Percentiles rank a stretch among this genome's conserved stretches.
Evolutionary conservation across 2,888 invertebrate genomes (phyloP).

Genomic region (Sinelater perroti): DNA sequence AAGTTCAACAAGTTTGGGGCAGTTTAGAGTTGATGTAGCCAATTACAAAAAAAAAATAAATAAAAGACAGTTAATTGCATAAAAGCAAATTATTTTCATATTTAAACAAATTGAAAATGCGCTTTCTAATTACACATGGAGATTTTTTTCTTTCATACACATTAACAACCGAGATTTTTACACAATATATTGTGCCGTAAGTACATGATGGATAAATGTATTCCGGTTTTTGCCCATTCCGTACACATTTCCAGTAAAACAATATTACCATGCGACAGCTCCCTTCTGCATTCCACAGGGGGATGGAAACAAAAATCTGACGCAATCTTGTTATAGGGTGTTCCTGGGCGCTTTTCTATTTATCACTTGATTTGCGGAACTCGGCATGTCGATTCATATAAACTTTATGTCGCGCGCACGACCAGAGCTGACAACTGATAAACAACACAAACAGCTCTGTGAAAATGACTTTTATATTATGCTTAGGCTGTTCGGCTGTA

Average conservation of each 20-base stretch:
- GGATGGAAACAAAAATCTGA: conserved; percentile 28
- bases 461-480: conserved; percentile 16
- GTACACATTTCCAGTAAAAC: not conserved
- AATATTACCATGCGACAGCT: conserved; percentile 12
- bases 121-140: no score
- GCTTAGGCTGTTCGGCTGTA: conserved; percentile 1
- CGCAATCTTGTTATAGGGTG: conserved; percentile 21
- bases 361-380: conserved; percentile 32
- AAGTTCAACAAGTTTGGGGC: no score
- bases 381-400: conserved; percentile 23
- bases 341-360: conserved; percentile 17
- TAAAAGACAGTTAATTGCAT: no score
- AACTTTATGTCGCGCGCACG: conserved; percentile 20
- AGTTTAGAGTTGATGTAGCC: no score
- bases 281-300: conserved; percentile 10
- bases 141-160: no score
- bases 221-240: not conserved
- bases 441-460: conserved; percentile 13
- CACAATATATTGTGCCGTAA: no score
- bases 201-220: no score
- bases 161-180: no score
- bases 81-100: no score
- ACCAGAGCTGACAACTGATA: conserved; percentile 21
- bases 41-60: no score
- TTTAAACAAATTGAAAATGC: no score